Evolutionary conservation across 1,140 invertebrate species (phyloP).

Genomic region (Tyrophagus putrescentiae): DNA sequence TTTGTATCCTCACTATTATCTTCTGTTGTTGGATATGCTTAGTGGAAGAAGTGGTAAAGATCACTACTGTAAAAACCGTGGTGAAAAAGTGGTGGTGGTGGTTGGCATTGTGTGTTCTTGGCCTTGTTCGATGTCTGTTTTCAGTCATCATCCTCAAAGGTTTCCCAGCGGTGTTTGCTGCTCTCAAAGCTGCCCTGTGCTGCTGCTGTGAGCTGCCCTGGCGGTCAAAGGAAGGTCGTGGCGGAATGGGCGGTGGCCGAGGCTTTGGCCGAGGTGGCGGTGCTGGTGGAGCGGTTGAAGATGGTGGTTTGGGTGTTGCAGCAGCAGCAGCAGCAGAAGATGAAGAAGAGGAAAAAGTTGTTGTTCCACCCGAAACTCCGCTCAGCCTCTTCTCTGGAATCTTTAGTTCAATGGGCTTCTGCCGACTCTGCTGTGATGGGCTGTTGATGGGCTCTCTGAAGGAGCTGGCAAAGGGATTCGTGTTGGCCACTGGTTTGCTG

Average conservation of each 20-base stretch:
- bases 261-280: neutral
- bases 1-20: no score
- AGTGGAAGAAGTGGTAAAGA: no score
- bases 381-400: constrained; percentile 16
- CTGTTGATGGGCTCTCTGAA: constrained; percentile 21
- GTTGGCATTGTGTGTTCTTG: neutral
- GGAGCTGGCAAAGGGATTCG: neutral
- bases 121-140: neutral
- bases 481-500: neutral
- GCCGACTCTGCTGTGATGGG: no score
- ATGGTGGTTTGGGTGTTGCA: neutral
- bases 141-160: no score
- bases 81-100: neutral
- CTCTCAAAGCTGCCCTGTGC: neutral
- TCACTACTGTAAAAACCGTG: no score
- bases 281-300: neutral
- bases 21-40: no score
- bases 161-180: neutral
- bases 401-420: constrained; percentile 24
- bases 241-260: neutral
- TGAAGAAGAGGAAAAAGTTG: no score
- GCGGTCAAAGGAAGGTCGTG: neutral
- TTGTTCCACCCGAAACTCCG: no score
- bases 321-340: no score
- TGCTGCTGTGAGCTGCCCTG: neutral